Evolutionary conservation across 1,140 invertebrate species (phyloP).

Genomic region (Habropoda laboriosa): DNA sequence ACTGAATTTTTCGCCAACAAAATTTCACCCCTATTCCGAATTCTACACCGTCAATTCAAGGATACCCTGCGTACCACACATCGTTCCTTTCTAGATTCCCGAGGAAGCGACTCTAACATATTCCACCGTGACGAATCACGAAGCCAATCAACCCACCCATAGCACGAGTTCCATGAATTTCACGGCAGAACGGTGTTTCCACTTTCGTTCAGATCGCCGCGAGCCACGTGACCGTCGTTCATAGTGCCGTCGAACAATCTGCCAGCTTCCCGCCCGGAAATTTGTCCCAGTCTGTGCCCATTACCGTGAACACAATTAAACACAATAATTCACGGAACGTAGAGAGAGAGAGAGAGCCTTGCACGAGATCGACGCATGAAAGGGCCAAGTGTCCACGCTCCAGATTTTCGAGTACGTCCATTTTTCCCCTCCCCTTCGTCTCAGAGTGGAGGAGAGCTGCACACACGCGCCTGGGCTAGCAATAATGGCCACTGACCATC

Average conservation of each 20-base stretch:
- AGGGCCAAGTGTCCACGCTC: slow-evolving; percentile 52
- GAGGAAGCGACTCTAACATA: neutral
- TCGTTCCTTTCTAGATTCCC: neutral
- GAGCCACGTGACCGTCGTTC: slow-evolving; percentile 61
- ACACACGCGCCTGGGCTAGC: slow-evolving; percentile 52
- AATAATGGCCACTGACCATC: slow-evolving; percentile 77
- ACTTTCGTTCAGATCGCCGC: neutral
- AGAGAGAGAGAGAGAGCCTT: neutral
- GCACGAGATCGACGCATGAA: slow-evolving; percentile 26
- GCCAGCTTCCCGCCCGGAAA: slow-evolving; percentile 63
- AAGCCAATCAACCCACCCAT: neutral
- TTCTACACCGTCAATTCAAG: too few species aligned
- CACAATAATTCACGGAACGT: slow-evolving; percentile 77
- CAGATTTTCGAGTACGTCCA: slow-evolving; percentile 66
- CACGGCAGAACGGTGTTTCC: neutral
- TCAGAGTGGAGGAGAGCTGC: neutral
- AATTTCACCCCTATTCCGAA: too few species aligned
- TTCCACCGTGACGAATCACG: neutral
- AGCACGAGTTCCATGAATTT: slow-evolving; percentile 10
- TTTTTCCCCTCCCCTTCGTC: neutral
- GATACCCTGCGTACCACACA: too few species aligned
- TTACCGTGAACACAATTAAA: slow-evolving; percentile 75
- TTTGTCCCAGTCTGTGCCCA: slow-evolving; percentile 70
- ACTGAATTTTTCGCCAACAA: too few species aligned
- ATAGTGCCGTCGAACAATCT: slow-evolving; percentile 32